Evolutionary conservation across 1,140 invertebrate species (phyloP).

Genomic region (Apis dorsata): DNA sequence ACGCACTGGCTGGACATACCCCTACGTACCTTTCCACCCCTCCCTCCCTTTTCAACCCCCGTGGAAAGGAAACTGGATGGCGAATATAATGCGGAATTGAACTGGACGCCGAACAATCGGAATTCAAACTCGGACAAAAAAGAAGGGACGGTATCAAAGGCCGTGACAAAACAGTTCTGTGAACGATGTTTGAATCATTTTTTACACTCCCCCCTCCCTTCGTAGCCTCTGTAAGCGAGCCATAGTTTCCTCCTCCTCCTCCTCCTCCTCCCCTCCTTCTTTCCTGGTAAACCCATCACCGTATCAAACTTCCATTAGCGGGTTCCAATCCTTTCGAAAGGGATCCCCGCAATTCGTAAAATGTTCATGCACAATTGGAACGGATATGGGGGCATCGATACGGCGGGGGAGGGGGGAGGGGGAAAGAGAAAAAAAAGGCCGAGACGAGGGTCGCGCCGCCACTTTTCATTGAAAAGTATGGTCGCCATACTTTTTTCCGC

Average conservation of each 20-base stretch:
- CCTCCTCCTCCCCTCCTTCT: too few relatives aligned
- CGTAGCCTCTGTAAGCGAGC: not conserved
- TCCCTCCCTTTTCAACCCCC: too few relatives aligned
- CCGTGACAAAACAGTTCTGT: not conserved
- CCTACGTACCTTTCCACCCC: too few relatives aligned
- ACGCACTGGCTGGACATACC: too few relatives aligned
- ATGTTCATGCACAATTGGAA: not conserved
- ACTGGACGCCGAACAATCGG: not conserved
- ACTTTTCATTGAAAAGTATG: constrained; percentile 12
- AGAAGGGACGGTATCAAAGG: not conserved
- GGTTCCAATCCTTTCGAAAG: not conserved
- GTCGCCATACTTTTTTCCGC: not conserved
- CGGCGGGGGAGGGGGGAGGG: not conserved
- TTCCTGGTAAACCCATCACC: not conserved
- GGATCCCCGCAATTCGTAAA: not conserved
- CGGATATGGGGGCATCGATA: not conserved
- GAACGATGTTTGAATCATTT: constrained; percentile 19
- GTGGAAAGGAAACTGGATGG: not conserved
- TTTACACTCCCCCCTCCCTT: not conserved
- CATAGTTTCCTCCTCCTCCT: not conserved
- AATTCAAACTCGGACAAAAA: not conserved
- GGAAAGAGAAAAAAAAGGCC: not conserved
- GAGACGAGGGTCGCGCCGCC: constrained; percentile 4
- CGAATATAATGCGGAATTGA: not conserved
- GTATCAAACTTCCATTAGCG: constrained; percentile 15